These are phyloP conservation scores for Leptinotarsa haldemani DNA, from an alignment of 2,888 invertebrate species.

Conservation along the genomic window DNA sequence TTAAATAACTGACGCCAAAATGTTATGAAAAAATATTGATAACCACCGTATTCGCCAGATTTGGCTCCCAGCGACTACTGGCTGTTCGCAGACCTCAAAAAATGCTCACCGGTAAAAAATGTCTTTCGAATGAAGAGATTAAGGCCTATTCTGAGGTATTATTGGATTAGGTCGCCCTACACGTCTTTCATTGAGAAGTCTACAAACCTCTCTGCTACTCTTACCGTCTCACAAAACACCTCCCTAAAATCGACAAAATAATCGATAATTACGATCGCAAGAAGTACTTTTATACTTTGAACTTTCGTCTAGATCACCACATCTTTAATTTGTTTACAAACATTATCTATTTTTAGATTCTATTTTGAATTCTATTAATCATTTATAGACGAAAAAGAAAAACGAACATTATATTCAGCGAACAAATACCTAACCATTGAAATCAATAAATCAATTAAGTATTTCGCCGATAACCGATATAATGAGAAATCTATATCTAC, in stretches of 20 bases:
- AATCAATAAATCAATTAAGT: constrained; percentile 5
- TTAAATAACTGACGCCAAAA: too few species aligned
- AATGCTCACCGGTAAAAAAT: too few species aligned
- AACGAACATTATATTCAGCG: background rate
- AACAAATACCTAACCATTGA: background rate
- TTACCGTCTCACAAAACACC: too few species aligned
- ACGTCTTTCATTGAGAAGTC: too few species aligned
- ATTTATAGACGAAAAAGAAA: background rate
- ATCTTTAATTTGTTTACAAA: constrained; percentile 5
- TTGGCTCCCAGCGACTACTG: too few species aligned
- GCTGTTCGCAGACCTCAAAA: too few species aligned
- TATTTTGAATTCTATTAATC: background rate
- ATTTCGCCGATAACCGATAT: background rate
- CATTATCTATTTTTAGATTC: constrained; percentile 7
- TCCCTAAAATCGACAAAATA: background rate
- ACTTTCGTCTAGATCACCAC: constrained; percentile 1
- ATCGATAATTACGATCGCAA: background rate
- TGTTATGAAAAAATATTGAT: too few species aligned
- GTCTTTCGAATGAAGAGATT: too few species aligned
- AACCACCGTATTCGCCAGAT: too few species aligned
- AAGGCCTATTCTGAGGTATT: too few species aligned
- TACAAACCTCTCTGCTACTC: too few species aligned
- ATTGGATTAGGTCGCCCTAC: too few species aligned
- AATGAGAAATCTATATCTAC: background rate
- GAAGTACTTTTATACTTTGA: background rate